phyloP scores from a whole-genome alignment of 2,797 vertebrate genomes.

The Discoglossus pictus region DNA sequence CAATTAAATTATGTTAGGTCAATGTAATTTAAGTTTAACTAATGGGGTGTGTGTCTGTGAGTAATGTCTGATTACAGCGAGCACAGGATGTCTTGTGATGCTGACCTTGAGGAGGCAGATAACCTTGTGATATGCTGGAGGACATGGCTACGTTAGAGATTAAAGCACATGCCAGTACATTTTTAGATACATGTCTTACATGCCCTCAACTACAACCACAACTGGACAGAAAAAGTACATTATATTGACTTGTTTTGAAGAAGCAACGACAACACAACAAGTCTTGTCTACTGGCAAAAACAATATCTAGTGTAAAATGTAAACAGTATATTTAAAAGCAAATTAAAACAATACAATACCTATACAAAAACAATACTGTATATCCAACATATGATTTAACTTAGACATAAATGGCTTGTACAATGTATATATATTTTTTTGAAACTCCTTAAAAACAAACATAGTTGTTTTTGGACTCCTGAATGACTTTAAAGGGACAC shows the following conservation, averaged over 20 bases:
- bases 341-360: too few relatives aligned
- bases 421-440: too few relatives aligned
- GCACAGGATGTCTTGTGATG: conserved; percentile 65
- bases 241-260: not conserved
- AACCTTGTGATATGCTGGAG: conserved; percentile 64
- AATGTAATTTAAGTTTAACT: conserved; percentile 68
- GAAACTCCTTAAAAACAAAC: too few relatives aligned
- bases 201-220: conserved; percentile 6
- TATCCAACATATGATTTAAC: too few relatives aligned
- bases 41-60: conserved; percentile 64
- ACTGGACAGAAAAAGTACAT: not conserved
- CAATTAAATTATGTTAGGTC: conserved; percentile 67
- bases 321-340: too few relatives aligned
- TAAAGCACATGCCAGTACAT: conserved; percentile 40
- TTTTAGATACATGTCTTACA: conserved; percentile 23
- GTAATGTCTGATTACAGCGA: conserved; percentile 65
- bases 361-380: too few relatives aligned
- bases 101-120: conserved; percentile 66
- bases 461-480: too few relatives aligned
- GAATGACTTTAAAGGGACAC: too few relatives aligned
- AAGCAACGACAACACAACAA: not conserved
- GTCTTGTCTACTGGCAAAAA: too few relatives aligned
- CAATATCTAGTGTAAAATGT: too few relatives aligned
- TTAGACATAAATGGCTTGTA: too few relatives aligned
- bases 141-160: conserved; percentile 59